Evolutionary conservation across 2,888 invertebrate genomes (phyloP).

Genomic region (Chrysomela aeneicollis): DNA sequence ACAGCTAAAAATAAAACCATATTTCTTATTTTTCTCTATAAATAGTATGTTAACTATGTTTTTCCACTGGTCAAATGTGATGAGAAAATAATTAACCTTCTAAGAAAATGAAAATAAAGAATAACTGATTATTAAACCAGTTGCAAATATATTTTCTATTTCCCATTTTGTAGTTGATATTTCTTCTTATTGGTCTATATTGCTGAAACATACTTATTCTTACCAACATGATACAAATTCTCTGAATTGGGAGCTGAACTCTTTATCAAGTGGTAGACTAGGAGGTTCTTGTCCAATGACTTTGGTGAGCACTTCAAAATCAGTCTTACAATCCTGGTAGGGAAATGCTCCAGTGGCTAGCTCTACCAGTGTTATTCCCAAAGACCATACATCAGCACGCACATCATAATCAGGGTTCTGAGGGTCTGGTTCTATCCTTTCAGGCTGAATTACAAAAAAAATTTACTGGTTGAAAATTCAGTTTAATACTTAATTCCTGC

Average conservation of each 20-base stretch:
- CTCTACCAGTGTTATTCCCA: constrained; percentile 96
- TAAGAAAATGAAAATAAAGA: too few species aligned
- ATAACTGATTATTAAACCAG: too few species aligned
- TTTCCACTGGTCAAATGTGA: too few species aligned
- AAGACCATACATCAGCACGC: constrained; percentile 98
- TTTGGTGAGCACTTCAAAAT: constrained; percentile 95
- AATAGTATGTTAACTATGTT: too few species aligned
- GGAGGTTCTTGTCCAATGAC: constrained; percentile 90
- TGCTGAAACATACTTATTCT: constrained; percentile 49
- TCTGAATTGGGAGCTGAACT: constrained; percentile 87
- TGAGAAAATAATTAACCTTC: too few species aligned
- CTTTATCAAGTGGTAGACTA: constrained; percentile 76
- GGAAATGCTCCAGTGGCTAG: constrained; percentile 96
- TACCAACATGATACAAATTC: constrained; percentile 92
- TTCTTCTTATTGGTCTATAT: too few species aligned
- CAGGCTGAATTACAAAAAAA: constrained; percentile 72
- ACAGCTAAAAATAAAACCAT: too few species aligned
- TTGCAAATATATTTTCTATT: too few species aligned
- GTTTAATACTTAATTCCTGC: background rate
- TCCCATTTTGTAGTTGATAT: too few species aligned
- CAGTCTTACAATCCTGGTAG: constrained; percentile 92
- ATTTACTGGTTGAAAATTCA: background rate
- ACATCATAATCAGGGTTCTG: constrained; percentile 96
- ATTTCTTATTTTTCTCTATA: too few species aligned
- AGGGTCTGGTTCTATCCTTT: constrained; percentile 95